Evolutionary conservation across 2,113 vertebrate species (phyloP).

Genomic region (Xiphias gladius): DNA sequence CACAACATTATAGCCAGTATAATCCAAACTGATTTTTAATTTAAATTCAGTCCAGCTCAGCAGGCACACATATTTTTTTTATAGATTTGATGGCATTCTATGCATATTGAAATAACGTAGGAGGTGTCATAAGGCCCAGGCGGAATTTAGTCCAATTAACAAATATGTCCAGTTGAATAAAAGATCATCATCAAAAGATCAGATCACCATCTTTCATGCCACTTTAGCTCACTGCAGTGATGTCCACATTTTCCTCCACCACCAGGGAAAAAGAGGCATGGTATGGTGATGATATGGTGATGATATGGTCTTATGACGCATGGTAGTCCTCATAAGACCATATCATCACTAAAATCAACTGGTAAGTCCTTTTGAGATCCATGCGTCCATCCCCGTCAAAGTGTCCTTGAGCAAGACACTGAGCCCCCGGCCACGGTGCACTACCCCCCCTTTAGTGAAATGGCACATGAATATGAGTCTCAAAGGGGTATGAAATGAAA

Average conservation of each 20-base stretch:
- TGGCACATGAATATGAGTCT: slow-evolving; percentile 24
- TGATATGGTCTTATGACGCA: no score
- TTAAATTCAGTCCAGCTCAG: slow-evolving; percentile 32
- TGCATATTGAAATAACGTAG: slow-evolving; percentile 38
- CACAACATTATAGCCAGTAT: slow-evolving; percentile 45
- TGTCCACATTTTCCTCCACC: not conserved
- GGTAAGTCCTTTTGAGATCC: slow-evolving; percentile 42
- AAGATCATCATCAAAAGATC: slow-evolving; percentile 14
- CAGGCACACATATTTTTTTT: slow-evolving; percentile 18
- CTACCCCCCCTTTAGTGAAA: slow-evolving; percentile 38
- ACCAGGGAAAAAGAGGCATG: not conserved
- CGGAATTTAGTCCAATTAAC: slow-evolving; percentile 33
- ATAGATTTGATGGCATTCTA: slow-evolving; percentile 47
- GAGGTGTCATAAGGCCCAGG: slow-evolving; percentile 8
- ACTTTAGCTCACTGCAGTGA: slow-evolving; percentile 6
- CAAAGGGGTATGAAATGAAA: slow-evolving; percentile 42
- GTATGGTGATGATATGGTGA: no score
- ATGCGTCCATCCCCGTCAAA: slow-evolving; percentile 38
- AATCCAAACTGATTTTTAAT: slow-evolving; percentile 52
- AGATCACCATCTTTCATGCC: not conserved
- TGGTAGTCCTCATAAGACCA: slow-evolving; percentile 12
- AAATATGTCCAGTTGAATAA: not conserved
- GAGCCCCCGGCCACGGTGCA: slow-evolving; percentile 17
- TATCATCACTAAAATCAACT: slow-evolving; percentile 46
- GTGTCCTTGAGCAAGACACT: slow-evolving; percentile 60